Conservation (phyloP, 2,888 invertebrate genomes). For the Cryptops parisi region DNA sequence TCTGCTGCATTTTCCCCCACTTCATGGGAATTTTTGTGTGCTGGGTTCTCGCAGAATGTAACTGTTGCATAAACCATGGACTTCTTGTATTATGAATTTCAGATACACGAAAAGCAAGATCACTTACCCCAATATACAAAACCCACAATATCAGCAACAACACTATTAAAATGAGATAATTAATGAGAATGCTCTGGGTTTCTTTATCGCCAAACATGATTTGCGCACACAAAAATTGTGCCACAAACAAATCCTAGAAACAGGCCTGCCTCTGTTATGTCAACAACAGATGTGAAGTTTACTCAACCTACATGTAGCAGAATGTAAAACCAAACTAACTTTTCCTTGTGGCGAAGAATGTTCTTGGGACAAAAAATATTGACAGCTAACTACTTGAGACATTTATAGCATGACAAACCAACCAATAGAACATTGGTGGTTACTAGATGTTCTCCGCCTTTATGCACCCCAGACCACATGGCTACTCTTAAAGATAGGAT, state of each 20-base stretch:
- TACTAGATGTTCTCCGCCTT: neutral
- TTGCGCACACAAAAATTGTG: neutral
- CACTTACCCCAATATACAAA: slow-evolving; percentile 9
- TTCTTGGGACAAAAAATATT: too few species aligned
- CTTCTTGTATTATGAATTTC: too few species aligned
- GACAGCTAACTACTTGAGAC: too few species aligned
- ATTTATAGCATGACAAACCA: neutral
- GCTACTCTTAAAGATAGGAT: neutral
- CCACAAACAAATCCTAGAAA: neutral
- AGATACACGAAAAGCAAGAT: too few species aligned
- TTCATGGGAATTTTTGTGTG: too few species aligned
- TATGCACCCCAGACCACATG: neutral
- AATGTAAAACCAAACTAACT: too few species aligned
- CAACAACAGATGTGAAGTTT: too few species aligned
- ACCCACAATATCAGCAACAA: neutral
- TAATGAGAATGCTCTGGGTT: neutral
- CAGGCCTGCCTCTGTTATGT: neutral
- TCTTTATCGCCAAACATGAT: slow-evolving; percentile 30
- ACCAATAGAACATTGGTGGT: neutral
- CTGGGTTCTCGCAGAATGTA: too few species aligned
- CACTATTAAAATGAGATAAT: neutral
- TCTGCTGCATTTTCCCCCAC: too few species aligned
- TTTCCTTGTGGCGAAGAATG: too few species aligned
- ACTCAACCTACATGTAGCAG: too few species aligned
- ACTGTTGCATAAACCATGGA: too few species aligned